These are phyloP conservation scores for Drosophila sturtevanti DNA, from an alignment of 1,140 invertebrate genomes.

Conservation along the genomic window DNA sequence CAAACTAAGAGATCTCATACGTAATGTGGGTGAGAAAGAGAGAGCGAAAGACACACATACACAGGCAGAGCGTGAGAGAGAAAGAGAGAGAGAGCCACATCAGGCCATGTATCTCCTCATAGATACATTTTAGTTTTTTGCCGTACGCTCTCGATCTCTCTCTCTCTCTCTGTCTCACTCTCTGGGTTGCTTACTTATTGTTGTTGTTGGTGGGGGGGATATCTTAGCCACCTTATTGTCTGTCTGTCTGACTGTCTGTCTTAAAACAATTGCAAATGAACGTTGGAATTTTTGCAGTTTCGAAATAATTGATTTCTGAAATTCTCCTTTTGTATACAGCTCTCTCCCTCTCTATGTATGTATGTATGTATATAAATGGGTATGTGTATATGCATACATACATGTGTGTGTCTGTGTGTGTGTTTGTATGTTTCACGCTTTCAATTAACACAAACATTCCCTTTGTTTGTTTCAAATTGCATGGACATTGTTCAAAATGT, in stretches of 20 bases:
- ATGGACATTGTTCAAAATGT: conserved; percentile 77
- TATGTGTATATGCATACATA: conserved; percentile 21
- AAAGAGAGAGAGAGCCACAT: conserved; percentile 41
- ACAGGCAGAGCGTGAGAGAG: conserved; percentile 1
- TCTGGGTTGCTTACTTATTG: no score
- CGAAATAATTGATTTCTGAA: conserved; percentile 80
- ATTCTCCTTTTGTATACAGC: conserved; percentile 53
- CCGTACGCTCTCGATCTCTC: conserved; percentile 38
- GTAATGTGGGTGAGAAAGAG: conserved; percentile 58
- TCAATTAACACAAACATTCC: conserved; percentile 80
- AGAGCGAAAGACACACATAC: background rate
- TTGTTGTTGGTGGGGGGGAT: background rate
- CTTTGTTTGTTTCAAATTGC: conserved; percentile 80
- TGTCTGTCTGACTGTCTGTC: conserved; percentile 28
- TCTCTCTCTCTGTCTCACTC: conserved; percentile 13
- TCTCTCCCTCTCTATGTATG: conserved; percentile 13
- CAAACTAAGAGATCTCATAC: conserved; percentile 72
- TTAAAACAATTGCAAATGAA: conserved; percentile 80
- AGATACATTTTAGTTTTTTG: conserved; percentile 68
- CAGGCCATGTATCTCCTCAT: conserved; percentile 77
- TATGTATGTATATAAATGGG: background rate
- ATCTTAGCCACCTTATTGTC: conserved; percentile 22
- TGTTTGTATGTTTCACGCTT: conserved; percentile 70
- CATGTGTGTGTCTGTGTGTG: conserved; percentile 20
- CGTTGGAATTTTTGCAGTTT: conserved; percentile 79